These are phyloP conservation scores for Agonopterix subpropinquella DNA, from an alignment of 2,888 invertebrate species.

Conservation along the genomic window DNA sequence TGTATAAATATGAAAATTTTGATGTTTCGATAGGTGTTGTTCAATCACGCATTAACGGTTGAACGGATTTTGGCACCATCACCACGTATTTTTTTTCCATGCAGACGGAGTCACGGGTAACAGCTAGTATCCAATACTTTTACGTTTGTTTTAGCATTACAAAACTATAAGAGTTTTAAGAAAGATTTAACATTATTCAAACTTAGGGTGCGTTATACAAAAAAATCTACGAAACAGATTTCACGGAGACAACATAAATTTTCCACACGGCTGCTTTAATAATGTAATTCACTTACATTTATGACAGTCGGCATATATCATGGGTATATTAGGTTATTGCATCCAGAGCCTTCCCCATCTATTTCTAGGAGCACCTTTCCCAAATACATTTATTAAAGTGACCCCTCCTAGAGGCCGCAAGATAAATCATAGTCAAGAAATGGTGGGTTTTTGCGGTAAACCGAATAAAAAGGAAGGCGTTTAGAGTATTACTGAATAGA, in stretches of 20 bases:
- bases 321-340: constrained; percentile 58
- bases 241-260: not conserved
- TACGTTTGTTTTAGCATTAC: too few relatives aligned
- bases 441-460: constrained; percentile 54
- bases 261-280: not conserved
- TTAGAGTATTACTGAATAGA: constrained; percentile 18
- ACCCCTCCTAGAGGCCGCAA: constrained; percentile 64
- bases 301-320: constrained; percentile 27
- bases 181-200: too few relatives aligned
- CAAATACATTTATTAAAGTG: constrained; percentile 73
- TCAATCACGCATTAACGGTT: too few relatives aligned
- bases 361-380: constrained; percentile 60
- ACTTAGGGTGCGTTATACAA: too few relatives aligned
- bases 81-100: too few relatives aligned
- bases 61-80: too few relatives aligned
- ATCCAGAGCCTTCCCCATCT: constrained; percentile 56
- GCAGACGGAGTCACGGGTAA: too few relatives aligned
- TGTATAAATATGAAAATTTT: too few relatives aligned
- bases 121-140: too few relatives aligned
- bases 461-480: constrained; percentile 54
- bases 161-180: too few relatives aligned
- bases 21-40: too few relatives aligned
- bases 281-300: constrained; percentile 2
- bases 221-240: too few relatives aligned
- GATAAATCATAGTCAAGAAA: constrained; percentile 72